phyloP scores from a whole-genome alignment of 2,797 vertebrate species.

The Babyrousa celebensis region DNA sequence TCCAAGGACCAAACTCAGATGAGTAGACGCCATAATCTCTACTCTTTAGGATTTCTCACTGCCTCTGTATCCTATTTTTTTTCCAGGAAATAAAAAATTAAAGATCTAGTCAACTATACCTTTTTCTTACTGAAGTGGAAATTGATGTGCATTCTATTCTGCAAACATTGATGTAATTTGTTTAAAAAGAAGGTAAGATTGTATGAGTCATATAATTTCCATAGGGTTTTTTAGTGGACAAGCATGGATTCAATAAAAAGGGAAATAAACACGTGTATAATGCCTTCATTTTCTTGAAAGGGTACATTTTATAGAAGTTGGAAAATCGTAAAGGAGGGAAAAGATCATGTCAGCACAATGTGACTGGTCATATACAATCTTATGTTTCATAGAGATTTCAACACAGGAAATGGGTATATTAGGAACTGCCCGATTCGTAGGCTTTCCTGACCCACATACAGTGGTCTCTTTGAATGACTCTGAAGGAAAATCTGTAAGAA shows the following conservation, averaged over 20 bases:
- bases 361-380: slow-evolving; percentile 85
- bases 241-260: slow-evolving; percentile 90
- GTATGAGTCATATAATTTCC: slow-evolving; percentile 88
- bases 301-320: slow-evolving; percentile 84
- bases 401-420: slow-evolving; percentile 86
- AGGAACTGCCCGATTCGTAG: slow-evolving; percentile 86
- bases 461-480: slow-evolving; percentile 84
- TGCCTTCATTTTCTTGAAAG: slow-evolving; percentile 88
- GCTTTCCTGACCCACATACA: slow-evolving; percentile 80
- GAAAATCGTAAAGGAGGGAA: slow-evolving; percentile 85
- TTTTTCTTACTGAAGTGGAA: slow-evolving; percentile 41
- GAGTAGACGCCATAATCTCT: not conserved
- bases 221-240: slow-evolving; percentile 89
- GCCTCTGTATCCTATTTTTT: not conserved
- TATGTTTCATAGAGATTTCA: slow-evolving; percentile 88
- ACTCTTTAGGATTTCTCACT: not conserved
- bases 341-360: slow-evolving; percentile 88
- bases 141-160: slow-evolving; percentile 70
- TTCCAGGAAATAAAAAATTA: slow-evolving; percentile 69
- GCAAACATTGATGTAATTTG: slow-evolving; percentile 78
- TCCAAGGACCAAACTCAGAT: slow-evolving; percentile 22
- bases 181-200: slow-evolving; percentile 81
- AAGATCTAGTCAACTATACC: not conserved
- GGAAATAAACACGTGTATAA: slow-evolving; percentile 91
- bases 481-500: slow-evolving; percentile 79